Base-by-base conservation (phyloP, 1,140 invertebrate species). In the Nixonia krombeini region DNA sequence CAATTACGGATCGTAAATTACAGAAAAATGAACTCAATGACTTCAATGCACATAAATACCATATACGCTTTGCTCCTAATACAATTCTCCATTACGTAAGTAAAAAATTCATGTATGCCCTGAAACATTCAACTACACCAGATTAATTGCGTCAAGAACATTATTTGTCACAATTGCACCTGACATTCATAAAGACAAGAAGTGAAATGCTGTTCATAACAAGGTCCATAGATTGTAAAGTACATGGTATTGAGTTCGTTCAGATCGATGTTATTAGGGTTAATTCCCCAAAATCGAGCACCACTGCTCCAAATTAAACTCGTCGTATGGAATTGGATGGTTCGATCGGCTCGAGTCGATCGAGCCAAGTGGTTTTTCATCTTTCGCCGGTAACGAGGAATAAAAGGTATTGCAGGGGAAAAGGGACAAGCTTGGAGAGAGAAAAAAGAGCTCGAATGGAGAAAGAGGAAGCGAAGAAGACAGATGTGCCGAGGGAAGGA, bases 281-380 rank as follows among this genome's bases (percentile, higher is more conserved):
- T 57, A 63, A 42, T 58, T 64, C 49, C 55, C 45, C 16, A 45
- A 70, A 70, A 64, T 57, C 51, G 52, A 64, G 56, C 55, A 61
- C 51, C 67, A 65, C 55, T 64, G 67, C 33, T 70, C 56, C 49
- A 64, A 70, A 64, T 70, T 70, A 64, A 40, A 59, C 49, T 28
- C 53, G 66, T 45, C 40, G 51, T 18, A 1, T 49, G 55, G 66
- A 59, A 63, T 63, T 69, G 15, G 40, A 16, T 21, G 35, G 51
- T 40, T n/a, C n/a, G n/a, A n/a, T n/a, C n/a, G n/a, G n/a, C n/a
- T n/a, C 41, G 33, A 23, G 31, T 8, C 35, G 61, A 40, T 49
- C 9, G 47, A 61, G 56, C 47, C 56, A 61, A 66, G 45, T 59
- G 55, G 46, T 42, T 57, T 56, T 46, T 61, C 51, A 67, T 67